Conservation (phyloP, 2,888 invertebrate species). For the Clanis bilineata region DNA sequence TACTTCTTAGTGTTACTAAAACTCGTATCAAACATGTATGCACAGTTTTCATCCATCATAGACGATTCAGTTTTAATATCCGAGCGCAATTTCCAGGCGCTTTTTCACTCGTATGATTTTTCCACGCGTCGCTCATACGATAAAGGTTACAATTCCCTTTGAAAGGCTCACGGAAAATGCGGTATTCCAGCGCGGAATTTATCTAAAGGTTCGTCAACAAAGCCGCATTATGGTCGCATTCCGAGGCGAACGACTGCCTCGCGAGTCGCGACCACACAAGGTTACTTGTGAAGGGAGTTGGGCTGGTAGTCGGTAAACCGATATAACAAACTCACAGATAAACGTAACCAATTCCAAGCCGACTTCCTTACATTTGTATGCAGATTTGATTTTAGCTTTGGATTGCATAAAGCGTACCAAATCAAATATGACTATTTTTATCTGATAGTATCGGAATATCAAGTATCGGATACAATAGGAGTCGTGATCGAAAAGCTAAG, state of each 20-base stretch:
- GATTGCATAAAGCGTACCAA: slow-evolving; percentile 16
- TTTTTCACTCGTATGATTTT: slow-evolving; percentile 3
- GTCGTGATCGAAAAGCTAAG: neutral
- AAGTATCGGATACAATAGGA: neutral
- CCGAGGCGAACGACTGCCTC: slow-evolving; percentile 71
- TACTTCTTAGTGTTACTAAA: no score
- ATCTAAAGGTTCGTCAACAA: slow-evolving; percentile 56
- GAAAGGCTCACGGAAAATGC: slow-evolving; percentile 17
- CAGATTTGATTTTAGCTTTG: slow-evolving; percentile 29
- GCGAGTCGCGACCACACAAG: slow-evolving; percentile 68
- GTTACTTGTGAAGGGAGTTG: slow-evolving; percentile 72
- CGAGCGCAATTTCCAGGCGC: neutral
- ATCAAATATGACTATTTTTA: neutral
- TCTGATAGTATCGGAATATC: neutral
- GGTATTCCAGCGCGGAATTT: slow-evolving; percentile 38
- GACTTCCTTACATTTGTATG: slow-evolving; percentile 33
- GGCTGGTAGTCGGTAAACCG: slow-evolving; percentile 20
- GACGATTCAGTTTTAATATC: neutral
- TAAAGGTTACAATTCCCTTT: slow-evolving; percentile 12
- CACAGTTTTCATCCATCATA: no score
- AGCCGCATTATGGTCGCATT: slow-evolving; percentile 70
- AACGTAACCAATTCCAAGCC: slow-evolving; percentile 11
- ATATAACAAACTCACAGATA: neutral
- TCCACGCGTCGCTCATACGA: neutral
- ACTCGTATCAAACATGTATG: neutral